Evolutionary conservation across 2,113 vertebrate species (phyloP), one percentile per base, ranked within the genome.

Genomic region (Macaca mulatta): DNA sequence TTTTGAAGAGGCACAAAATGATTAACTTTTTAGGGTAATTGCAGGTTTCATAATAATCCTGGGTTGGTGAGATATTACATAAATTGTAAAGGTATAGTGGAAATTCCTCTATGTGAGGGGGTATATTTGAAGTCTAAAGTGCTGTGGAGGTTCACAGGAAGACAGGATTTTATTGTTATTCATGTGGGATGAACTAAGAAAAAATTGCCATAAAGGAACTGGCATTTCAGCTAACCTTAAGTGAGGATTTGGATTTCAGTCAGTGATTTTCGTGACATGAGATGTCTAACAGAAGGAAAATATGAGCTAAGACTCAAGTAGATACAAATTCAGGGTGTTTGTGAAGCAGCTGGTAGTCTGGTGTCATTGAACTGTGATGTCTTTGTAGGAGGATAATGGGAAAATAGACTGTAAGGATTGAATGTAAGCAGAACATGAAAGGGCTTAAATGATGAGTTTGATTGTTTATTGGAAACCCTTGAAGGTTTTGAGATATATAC

Each of bases 1-100:
- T 88, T 91, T 92, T 70, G 22, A 95, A 96, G 38, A 96, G 72
- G 25, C n/a, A 95, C 5, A 93, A 70, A 80, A 69, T 30, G 2
- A 70, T n/a, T 61, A 72, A 12, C 32, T 93, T 89, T 64, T 10
- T 30, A 70, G 7, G 38, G 8, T 25, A 48, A 27, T 80, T 45
- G 25, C 4, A 45, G 1, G 6, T 79, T 74, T 52, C 10, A 38
- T 30, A 52, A 80, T 59, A 75, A 84, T 35, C 9, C 57, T 82
- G 43, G 59, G 2, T 10, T 43, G 3, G 7, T 38, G 14, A 90
- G 18, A 22, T 17, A 75, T 35, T 52, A 43, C 12, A 14, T 27
- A n/a, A 52, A 45, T 43, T 77, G 8, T 32, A 75, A 88, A 88
- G 30, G 69, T 67, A 75, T 18, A 55, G 2, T 83, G 22, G 12